phyloP scores from a whole-genome alignment of 2,888 invertebrate genomes.

The Cataglyphis livida region DNA sequence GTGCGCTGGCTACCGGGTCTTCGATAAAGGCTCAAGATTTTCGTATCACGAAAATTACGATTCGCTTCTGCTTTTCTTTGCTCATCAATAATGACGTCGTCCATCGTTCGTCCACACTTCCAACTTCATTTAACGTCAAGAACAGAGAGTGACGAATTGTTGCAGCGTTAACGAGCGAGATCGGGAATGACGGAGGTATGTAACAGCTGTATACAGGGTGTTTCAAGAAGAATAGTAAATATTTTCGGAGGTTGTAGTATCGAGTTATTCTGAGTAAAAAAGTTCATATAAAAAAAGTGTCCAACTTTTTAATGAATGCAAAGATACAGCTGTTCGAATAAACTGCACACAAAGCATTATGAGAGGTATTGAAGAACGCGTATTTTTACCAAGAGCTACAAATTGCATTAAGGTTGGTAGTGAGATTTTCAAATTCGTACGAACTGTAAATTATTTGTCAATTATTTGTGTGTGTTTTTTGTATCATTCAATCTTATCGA shows the following conservation, averaged over 20 bases:
- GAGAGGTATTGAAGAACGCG: too few species aligned
- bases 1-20: not conserved
- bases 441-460: not conserved
- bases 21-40: slow-evolving; percentile 23
- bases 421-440: not conserved
- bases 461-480: not conserved
- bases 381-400: too few species aligned
- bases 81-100: not conserved
- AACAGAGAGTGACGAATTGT: slow-evolving; percentile 45
- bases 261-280: not conserved
- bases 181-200: slow-evolving; percentile 21
- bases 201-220: slow-evolving; percentile 25
- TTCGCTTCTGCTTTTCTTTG: not conserved
- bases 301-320: too few species aligned
- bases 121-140: slow-evolving; percentile 26
- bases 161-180: slow-evolving; percentile 37
- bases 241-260: not conserved
- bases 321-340: too few species aligned
- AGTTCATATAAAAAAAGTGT: not conserved
- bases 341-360: too few species aligned
- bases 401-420: not conserved
- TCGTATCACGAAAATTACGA: not conserved
- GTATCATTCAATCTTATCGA: not conserved
- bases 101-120: not conserved
- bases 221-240: not conserved